phyloP scores from a whole-genome alignment of 2,113 vertebrate genomes.

The Chaetorhynchus papuensis region DNA sequence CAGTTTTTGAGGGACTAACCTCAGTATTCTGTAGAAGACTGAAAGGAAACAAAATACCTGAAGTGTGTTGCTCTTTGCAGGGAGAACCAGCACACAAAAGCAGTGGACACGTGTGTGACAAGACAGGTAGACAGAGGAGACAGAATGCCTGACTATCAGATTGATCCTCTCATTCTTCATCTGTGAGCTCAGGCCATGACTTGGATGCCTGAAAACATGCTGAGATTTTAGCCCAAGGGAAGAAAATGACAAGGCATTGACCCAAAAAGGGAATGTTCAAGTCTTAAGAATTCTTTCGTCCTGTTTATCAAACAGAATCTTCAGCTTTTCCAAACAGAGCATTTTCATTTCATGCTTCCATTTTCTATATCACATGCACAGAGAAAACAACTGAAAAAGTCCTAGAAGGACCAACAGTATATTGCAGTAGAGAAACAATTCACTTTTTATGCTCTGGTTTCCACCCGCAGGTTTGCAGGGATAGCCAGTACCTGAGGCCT shows the following conservation, averaged over 20 bases:
- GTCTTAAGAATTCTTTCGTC: not conserved
- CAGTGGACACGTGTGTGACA: not conserved
- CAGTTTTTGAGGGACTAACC: not conserved
- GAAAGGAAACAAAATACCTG: not conserved
- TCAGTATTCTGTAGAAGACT: not conserved
- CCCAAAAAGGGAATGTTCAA: conserved; percentile 56
- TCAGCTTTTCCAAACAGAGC: conserved; percentile 36
- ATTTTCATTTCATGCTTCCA: conserved; percentile 38
- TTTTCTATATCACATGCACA: not conserved
- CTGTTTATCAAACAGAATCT: conserved; percentile 46
- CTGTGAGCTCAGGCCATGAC: not conserved
- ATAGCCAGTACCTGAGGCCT: not conserved
- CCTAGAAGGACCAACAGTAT: not conserved
- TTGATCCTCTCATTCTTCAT: not conserved
- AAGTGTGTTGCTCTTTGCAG: not conserved
- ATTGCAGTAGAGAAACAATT: not conserved
- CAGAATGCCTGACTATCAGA: not conserved
- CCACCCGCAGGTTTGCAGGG: not conserved
- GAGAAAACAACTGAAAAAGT: not conserved
- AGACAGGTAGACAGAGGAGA: not conserved
- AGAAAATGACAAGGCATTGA: conserved; percentile 17
- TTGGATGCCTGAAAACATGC: not conserved
- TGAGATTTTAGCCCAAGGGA: not conserved
- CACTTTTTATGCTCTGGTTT: not conserved
- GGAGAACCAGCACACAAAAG: not conserved